Percentiles rank a stretch among this genome's conserved stretches.
phyloP scores from a whole-genome alignment of 2,888 invertebrate genomes.

The Drosophila tanythrix region DNA sequence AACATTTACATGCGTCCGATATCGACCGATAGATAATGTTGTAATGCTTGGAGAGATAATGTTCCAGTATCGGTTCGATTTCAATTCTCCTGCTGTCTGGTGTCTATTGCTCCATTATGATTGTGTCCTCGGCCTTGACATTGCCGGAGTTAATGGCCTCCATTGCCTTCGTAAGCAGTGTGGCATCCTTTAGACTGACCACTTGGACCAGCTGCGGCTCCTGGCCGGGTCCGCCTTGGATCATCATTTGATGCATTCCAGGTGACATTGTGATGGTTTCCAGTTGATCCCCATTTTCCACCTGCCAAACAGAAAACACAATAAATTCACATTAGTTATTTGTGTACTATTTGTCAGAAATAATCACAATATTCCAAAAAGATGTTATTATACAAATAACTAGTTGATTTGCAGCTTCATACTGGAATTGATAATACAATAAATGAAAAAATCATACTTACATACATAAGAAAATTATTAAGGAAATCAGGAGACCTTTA shows the following conservation, averaged over 20 bases:
- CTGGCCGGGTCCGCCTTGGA: slow-evolving; percentile 89
- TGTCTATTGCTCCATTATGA: slow-evolving; percentile 84
- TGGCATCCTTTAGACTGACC: slow-evolving; percentile 93
- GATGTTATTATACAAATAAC: neutral
- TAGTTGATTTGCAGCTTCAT: neutral
- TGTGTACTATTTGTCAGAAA: neutral
- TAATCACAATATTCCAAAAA: neutral
- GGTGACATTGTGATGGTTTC: slow-evolving; percentile 91
- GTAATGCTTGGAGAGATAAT: slow-evolving; percentile 12
- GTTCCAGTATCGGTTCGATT: slow-evolving; percentile 9
- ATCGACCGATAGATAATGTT: slow-evolving; percentile 1
- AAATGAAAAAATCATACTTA: slow-evolving; percentile 47
- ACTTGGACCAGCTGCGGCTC: slow-evolving; percentile 93
- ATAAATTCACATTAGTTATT: neutral
- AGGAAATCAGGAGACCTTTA: slow-evolving; percentile 25
- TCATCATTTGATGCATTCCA: slow-evolving; percentile 93
- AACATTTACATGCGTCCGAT: slow-evolving; percentile 45
- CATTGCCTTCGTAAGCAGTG: slow-evolving; percentile 92
- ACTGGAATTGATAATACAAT: neutral
- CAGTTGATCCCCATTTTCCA: slow-evolving; percentile 91
- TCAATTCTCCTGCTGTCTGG: slow-evolving; percentile 4
- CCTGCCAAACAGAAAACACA: slow-evolving; percentile 84
- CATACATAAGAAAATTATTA: slow-evolving; percentile 22
- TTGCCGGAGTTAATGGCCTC: slow-evolving; percentile 87
- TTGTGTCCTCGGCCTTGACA: slow-evolving; percentile 90